A percentile compares a stretch with the other conserved stretches of the same genome.
phyloP scores from a whole-genome alignment of 2,888 invertebrate genomes.

The Rugalucina vietnamica region DNA sequence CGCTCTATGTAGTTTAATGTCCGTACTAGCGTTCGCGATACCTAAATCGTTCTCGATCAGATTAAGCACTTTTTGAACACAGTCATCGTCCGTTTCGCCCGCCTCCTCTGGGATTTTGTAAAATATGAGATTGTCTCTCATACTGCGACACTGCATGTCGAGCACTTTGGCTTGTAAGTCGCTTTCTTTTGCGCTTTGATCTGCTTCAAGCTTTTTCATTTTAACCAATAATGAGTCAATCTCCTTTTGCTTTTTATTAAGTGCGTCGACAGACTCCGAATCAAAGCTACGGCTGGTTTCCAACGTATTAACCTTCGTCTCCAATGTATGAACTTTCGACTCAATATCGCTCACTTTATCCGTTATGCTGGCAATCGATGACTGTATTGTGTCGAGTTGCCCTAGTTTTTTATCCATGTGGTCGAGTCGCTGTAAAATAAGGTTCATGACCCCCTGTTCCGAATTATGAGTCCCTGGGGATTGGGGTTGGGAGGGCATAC shows the following conservation, averaged over 20 bases:
- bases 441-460: not conserved
- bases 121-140: not conserved
- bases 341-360: constrained; percentile 6
- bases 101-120: not conserved
- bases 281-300: not conserved
- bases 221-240: not conserved
- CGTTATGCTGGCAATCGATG: not conserved
- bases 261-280: not conserved
- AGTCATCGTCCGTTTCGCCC: not conserved
- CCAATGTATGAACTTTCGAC: not conserved
- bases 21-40: not conserved
- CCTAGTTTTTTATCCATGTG: not conserved
- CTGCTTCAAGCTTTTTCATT: not conserved
- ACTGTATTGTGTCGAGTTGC: not conserved
- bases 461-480: not conserved
- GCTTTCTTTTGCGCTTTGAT: not conserved
- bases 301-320: not conserved
- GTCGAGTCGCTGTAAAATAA: not conserved
- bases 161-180: not conserved
- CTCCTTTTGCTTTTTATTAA: not conserved
- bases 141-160: constrained; percentile 3
- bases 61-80: not conserved
- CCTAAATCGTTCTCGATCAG: not conserved
- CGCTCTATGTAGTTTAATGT: not conserved
- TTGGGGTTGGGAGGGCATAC: not conserved